Evolutionary conservation across 1,140 invertebrate species (phyloP).

Genomic region (Homarus americanus): DNA sequence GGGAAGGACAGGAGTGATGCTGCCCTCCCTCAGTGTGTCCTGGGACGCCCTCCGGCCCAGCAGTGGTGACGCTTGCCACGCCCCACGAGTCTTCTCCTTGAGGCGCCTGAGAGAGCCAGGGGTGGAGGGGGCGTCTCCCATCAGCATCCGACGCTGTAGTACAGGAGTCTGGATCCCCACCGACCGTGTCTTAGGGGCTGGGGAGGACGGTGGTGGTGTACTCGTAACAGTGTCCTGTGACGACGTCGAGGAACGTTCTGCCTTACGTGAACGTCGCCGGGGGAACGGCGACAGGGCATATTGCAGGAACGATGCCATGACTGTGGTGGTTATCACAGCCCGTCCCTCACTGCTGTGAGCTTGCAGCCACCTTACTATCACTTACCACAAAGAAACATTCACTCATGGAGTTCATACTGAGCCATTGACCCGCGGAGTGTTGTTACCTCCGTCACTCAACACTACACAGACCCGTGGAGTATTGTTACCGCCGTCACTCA

Average conservation of each 20-base stretch:
- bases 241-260: slow-evolving; percentile 34
- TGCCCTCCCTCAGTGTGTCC: slow-evolving; percentile 34
- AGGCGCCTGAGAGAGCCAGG: slow-evolving; percentile 14
- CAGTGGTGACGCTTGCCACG: slow-evolving; percentile 30
- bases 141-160: slow-evolving; percentile 9
- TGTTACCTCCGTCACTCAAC: too few relatives aligned
- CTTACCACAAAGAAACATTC: too few relatives aligned
- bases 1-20: slow-evolving; percentile 6
- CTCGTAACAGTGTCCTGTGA: slow-evolving; percentile 35
- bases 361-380: too few relatives aligned
- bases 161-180: slow-evolving; percentile 69
- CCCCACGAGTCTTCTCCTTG: background rate
- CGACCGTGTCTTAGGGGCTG: slow-evolving; percentile 52
- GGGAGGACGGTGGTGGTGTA: slow-evolving; percentile 30
- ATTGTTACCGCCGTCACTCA: too few relatives aligned
- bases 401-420: too few relatives aligned
- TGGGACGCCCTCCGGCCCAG: slow-evolving; percentile 13
- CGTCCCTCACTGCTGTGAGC: background rate
- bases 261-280: slow-evolving; percentile 23
- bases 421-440: too few relatives aligned
- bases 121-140: slow-evolving; percentile 21
- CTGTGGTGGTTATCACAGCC: background rate
- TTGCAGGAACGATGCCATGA: slow-evolving; percentile 63
- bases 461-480: too few relatives aligned
- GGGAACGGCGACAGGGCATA: slow-evolving; percentile 62